Evolutionary conservation across 1,140 invertebrate species (phyloP).

Genomic region (Telenomus remus): DNA sequence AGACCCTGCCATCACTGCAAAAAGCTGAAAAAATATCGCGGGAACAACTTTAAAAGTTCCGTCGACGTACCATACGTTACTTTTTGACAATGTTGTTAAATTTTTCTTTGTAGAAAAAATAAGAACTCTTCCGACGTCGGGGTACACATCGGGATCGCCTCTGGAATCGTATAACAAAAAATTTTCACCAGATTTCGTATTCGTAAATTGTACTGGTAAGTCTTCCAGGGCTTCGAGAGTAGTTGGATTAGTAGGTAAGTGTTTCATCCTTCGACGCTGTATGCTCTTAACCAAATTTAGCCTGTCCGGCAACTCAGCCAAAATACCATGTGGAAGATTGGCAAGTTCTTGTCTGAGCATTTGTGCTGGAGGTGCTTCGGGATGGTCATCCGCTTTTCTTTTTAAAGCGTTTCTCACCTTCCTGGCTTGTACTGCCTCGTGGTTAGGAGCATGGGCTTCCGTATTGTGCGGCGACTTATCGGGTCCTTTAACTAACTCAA

Average conservation of each 20-base stretch:
- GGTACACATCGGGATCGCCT: not conserved
- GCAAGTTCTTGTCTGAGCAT: not conserved
- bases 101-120: not conserved
- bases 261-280: not conserved
- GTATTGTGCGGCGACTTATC: constrained; percentile 1
- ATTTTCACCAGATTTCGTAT: not conserved
- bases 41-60: not conserved
- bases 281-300: not conserved
- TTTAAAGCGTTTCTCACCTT: not conserved
- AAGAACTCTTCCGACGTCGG: not conserved
- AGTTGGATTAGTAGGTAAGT: not conserved
- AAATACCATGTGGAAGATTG: not conserved
- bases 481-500: not conserved
- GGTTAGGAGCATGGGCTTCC: not conserved
- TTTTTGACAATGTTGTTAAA: not conserved
- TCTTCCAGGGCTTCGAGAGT: not conserved
- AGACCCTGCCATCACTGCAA: constrained; percentile 3
- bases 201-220: not conserved
- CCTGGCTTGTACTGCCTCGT: not conserved
- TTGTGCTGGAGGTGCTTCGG: not conserved
- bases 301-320: not conserved
- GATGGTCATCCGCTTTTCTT: not conserved
- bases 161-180: not conserved
- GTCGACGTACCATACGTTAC: not conserved
- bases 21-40: constrained; percentile 4